Conservation (phyloP, 2,888 invertebrate genomes). For the Odontomyia ornata region DNA sequence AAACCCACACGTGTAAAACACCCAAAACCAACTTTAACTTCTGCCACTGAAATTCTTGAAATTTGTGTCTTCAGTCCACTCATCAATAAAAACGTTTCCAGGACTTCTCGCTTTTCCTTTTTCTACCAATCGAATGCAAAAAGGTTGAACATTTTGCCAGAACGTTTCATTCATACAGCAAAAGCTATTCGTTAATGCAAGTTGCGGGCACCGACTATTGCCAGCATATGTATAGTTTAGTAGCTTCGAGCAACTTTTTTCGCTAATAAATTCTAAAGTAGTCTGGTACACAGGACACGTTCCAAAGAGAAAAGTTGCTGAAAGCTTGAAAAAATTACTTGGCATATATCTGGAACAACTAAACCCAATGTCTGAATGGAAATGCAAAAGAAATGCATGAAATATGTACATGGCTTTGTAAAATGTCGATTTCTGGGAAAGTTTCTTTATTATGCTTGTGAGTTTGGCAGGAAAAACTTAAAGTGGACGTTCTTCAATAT, state of each 20-base stretch:
- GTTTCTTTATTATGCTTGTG: neutral
- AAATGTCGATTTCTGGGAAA: slow-evolving; percentile 1
- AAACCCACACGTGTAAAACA: too few relatives aligned
- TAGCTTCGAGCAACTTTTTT: neutral
- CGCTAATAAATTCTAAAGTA: slow-evolving; percentile 3
- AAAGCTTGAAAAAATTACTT: slow-evolving; percentile 1
- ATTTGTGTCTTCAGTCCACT: too few relatives aligned
- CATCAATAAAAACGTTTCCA: too few relatives aligned
- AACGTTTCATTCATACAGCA: neutral
- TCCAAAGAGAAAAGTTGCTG: neutral
- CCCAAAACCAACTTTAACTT: too few relatives aligned
- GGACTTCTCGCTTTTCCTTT: too few relatives aligned
- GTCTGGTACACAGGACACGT: slow-evolving; percentile 5
- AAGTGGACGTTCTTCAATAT: too few relatives aligned
- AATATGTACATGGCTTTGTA: neutral
- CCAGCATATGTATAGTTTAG: slow-evolving; percentile 8
- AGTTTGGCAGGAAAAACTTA: too few relatives aligned
- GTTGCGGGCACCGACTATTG: neutral
- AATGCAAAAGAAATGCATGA: slow-evolving; percentile 12
- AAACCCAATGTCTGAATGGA: neutral
- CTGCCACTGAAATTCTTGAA: too few relatives aligned
- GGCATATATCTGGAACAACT: neutral
- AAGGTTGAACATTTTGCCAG: too few relatives aligned
- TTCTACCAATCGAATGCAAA: too few relatives aligned
- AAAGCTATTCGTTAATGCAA: slow-evolving; percentile 6